Evolutionary conservation across 2,888 invertebrate species (phyloP), one percentile per base, ranked within the genome.

Genomic region (Conistra vaccinii): DNA sequence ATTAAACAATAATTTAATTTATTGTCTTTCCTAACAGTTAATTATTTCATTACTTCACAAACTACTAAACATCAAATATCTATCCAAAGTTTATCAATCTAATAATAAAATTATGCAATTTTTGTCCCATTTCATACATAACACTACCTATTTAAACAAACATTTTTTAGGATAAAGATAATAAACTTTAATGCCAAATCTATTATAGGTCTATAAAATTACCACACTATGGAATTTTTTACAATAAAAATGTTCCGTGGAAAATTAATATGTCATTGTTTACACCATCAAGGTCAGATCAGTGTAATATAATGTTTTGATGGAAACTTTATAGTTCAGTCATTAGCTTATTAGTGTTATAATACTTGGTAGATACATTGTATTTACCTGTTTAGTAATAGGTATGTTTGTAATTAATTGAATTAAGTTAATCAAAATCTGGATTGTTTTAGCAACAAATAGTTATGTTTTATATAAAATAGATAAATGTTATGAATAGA

Each of bases 211-310:
- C 23, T 14, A 14, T 61, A 14, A 63, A 63, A 63, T 26, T 10
- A 32, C 42, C 10, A 61, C 10, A 12, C 7, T 6, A 67, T 32
- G 58, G 35, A 78, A 80, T 66, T 66, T 55, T 65, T 48, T 42
- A 32, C 55, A 26, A 6, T 51, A 57, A 51, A 67, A 65, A 35
- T 70, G 65, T 60, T 57, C 51, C 51, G 57, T 76, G 80, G 80
- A 84, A 82, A 87, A 86, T 84, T 76, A 65, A 73, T 80, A 57
- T 75, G 51, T 80, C 69, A 76, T 79, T 80, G 81, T 86, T 69
- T 78, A 67, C 55, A 53, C n/a, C 55, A 7, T 51, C 83, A 86
- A 88, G 86, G 87, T 88, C 81, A 75, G 45, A n/a, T 17, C 23
- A 69, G 29, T 65, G 14, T 57, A 69, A 10, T 39, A 39, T 10